Percentiles rank a stretch among this genome's conserved stretches.
Conservation (phyloP, 2,797 vertebrate species). For the Dendrocincla fuliginosa region DNA sequence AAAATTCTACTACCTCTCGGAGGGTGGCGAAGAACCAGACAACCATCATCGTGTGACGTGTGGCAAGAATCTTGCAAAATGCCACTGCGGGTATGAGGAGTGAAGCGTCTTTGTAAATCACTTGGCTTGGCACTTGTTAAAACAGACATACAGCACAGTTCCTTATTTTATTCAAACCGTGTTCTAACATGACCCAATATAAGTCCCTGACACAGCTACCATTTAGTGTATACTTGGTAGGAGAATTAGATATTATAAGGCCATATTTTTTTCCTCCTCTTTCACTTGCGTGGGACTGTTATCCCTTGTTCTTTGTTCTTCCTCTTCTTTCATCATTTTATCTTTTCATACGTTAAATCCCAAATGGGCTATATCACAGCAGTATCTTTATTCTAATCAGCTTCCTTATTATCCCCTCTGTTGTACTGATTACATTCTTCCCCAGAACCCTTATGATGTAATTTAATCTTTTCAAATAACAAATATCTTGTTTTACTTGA, state of each 20-base stretch:
- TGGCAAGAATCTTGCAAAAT: constrained; percentile 10
- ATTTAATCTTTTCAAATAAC: constrained; percentile 12
- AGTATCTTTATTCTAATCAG: constrained; percentile 31
- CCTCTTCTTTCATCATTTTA: constrained; percentile 38
- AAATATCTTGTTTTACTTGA: constrained; percentile 13
- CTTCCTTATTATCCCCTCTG: background rate
- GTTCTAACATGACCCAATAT: background rate
- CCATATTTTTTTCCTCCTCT: background rate
- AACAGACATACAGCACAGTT: background rate
- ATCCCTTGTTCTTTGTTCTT: constrained; percentile 38
- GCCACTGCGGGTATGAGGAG: background rate
- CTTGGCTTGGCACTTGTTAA: constrained; percentile 13
- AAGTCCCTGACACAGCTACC: background rate
- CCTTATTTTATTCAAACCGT: background rate
- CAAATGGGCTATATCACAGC: background rate
- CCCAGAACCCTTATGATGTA: background rate
- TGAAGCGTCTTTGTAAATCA: background rate
- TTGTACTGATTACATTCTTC: constrained; percentile 15
- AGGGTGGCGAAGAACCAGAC: background rate
- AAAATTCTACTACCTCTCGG: background rate
- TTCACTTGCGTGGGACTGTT: background rate
- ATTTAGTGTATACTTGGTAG: background rate
- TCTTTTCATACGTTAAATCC: constrained; percentile 12
- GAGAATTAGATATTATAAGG: background rate
- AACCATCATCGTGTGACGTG: background rate